phyloP scores from a whole-genome alignment of 2,113 vertebrate species.

The Rhizomys pruinosus region DNA sequence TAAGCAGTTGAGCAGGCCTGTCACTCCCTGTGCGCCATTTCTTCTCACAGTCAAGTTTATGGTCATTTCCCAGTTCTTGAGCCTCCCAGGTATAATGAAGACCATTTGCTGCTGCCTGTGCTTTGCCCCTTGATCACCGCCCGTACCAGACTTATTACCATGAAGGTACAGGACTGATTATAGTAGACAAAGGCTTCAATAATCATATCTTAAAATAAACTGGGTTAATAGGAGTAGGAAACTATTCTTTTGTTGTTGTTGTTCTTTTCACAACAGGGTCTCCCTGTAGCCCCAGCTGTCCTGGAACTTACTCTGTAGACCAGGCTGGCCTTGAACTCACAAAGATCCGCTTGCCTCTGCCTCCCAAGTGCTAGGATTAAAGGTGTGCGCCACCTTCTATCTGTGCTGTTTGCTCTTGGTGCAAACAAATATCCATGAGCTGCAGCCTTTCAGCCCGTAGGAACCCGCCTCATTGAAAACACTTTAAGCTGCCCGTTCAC shows the following conservation, averaged over 20 bases:
- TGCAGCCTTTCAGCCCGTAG: not conserved
- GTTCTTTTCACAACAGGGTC: too few species aligned
- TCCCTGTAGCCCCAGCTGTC: too few species aligned
- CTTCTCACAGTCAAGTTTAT: not conserved
- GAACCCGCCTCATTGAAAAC: not conserved
- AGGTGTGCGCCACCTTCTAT: too few species aligned
- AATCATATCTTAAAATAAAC: constrained; percentile 50
- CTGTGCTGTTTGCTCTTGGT: not conserved
- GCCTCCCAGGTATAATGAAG: not conserved
- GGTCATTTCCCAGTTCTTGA: not conserved
- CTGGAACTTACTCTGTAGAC: too few species aligned
- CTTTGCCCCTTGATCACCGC: not conserved
- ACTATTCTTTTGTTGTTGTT: too few species aligned
- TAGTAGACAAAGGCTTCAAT: not conserved
- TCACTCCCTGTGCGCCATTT: not conserved
- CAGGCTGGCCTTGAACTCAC: too few species aligned
- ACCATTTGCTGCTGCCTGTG: not conserved
- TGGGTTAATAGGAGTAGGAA: not conserved
- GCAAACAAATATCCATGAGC: not conserved
- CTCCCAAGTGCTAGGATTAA: too few species aligned
- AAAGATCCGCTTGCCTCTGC: too few species aligned
- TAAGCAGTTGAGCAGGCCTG: not conserved
- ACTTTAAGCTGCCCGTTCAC: not conserved
- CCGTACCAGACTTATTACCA: not conserved
- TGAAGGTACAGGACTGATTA: constrained; percentile 1